Conservation (phyloP, 2,888 invertebrate genomes). For the Dynastes grantii region DNA sequence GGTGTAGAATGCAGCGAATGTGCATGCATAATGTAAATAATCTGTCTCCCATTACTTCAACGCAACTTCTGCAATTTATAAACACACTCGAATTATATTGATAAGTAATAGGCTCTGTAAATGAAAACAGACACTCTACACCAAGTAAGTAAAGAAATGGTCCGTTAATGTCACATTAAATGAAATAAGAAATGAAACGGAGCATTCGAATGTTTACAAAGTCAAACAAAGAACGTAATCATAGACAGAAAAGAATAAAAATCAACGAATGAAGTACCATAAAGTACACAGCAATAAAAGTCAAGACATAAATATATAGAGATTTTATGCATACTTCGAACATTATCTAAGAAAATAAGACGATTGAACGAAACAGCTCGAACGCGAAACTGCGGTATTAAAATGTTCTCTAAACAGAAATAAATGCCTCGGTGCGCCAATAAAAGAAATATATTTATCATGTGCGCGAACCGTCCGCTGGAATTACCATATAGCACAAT, state of each 20-base stretch:
- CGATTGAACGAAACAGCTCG: constrained; percentile 35
- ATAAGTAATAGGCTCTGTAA: neutral
- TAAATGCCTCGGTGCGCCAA: constrained; percentile 42
- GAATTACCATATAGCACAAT: constrained; percentile 56
- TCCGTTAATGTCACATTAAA: constrained; percentile 36
- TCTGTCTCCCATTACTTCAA: no score
- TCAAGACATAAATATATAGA: constrained; percentile 46
- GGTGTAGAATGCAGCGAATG: no score
- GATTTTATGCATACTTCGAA: constrained; percentile 42
- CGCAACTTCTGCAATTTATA: constrained; percentile 12
- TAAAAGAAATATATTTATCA: constrained; percentile 51
- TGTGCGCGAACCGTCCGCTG: constrained; percentile 27
- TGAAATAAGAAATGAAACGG: constrained; percentile 42
- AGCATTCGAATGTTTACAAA: constrained; percentile 32
- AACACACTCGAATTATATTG: constrained; percentile 37
- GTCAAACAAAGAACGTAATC: constrained; percentile 33
- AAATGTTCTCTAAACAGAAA: constrained; percentile 48
- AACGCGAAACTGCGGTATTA: constrained; percentile 38
- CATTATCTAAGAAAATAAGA: constrained; percentile 50
- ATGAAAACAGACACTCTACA: constrained; percentile 49
- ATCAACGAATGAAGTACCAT: constrained; percentile 39
- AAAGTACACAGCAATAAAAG: constrained; percentile 45
- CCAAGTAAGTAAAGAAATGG: neutral
- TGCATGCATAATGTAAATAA: no score
- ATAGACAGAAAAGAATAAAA: constrained; percentile 21